Evolutionary conservation across 1,140 invertebrate genomes (phyloP).

Genomic region (Drosophila setifemur): DNA sequence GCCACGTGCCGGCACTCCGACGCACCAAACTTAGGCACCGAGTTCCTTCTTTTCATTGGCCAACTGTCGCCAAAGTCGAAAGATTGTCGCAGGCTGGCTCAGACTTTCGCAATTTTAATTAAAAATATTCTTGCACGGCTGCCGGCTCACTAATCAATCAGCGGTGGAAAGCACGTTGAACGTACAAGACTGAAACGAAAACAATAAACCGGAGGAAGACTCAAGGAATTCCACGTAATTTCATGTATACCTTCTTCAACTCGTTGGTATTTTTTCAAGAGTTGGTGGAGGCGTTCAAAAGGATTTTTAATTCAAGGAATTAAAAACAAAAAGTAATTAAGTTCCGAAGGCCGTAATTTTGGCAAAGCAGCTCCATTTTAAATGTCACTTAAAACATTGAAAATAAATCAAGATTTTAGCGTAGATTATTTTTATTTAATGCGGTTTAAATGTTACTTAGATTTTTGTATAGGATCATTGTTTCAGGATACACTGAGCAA

Average conservation of each 20-base stretch:
- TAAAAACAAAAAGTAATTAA: constrained; percentile 1
- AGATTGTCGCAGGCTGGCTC: constrained; percentile 5
- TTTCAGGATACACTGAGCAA: too few species aligned
- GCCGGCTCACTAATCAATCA: constrained; percentile 45
- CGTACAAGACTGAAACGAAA: constrained; percentile 3
- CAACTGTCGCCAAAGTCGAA: constrained; percentile 8
- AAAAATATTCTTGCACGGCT: constrained; percentile 22
- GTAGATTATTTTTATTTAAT: too few species aligned
- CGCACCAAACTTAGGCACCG: constrained; percentile 14
- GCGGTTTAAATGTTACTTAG: too few species aligned
- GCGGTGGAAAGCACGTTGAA: neutral
- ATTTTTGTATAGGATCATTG: too few species aligned
- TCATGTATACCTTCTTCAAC: neutral
- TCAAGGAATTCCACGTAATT: constrained; percentile 7
- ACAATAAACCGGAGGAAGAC: constrained; percentile 1
- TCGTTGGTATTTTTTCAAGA: neutral
- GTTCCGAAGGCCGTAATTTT: neutral
- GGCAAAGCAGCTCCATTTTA: neutral
- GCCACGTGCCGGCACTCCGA: neutral
- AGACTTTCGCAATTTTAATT: constrained; percentile 54
- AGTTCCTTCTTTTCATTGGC: neutral
- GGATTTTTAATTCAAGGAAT: neutral
- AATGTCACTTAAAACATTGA: neutral
- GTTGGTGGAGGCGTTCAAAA: too few species aligned
- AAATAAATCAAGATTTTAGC: neutral